Conservation (phyloP, 2,113 vertebrate genomes). For the Panthera tigris region DNA sequence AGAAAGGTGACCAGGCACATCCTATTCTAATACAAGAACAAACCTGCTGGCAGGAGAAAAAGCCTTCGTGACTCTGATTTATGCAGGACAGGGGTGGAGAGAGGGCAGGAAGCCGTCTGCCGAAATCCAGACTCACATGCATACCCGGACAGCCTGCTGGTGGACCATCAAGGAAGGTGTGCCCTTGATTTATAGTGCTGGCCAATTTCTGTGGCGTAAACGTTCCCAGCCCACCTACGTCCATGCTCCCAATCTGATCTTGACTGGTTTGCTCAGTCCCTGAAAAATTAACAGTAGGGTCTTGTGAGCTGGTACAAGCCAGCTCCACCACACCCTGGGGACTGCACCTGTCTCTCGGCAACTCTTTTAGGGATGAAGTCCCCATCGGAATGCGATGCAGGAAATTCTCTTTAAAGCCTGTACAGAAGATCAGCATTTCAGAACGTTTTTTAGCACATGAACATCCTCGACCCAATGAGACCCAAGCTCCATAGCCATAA, state of each 20-base stretch:
- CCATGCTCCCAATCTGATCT: neutral
- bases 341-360: neutral
- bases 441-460: neutral
- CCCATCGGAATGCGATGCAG: neutral
- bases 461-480: neutral
- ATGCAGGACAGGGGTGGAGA: neutral
- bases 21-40: neutral
- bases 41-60: neutral
- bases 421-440: neutral
- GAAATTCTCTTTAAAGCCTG: slow-evolving; percentile 4
- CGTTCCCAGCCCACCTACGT: neutral
- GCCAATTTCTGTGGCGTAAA: neutral
- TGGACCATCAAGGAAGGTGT: neutral
- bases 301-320: neutral
- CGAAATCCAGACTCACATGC: accelerated
- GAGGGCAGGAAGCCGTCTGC: neutral
- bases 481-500: neutral
- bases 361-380: neutral
- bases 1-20: neutral
- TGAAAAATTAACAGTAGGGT: neutral
- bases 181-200: neutral
- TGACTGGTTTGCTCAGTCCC: neutral
- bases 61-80: neutral
- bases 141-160: neutral
- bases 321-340: no score